A percentile compares a stretch with the other conserved stretches of the same genome.
phyloP scores from a whole-genome alignment of 1,140 invertebrate species.

The Drosophila funebris region DNA sequence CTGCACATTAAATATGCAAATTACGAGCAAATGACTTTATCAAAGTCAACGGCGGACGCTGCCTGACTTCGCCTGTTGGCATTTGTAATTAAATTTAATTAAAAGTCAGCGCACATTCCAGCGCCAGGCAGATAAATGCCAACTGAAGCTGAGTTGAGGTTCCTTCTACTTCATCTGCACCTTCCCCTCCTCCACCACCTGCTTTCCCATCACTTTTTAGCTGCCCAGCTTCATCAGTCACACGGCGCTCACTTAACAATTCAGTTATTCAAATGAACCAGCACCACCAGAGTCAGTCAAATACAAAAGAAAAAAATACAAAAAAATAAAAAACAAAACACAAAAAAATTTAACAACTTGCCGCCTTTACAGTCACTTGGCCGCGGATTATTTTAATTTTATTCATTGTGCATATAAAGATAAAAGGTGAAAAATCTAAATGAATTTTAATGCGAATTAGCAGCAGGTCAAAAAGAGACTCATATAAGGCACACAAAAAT shows the following conservation, averaged over 20 bases:
- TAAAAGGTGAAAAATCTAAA: conserved; percentile 81
- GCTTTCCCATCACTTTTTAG: too few species aligned
- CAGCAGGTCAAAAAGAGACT: conserved; percentile 6
- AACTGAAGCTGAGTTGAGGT: too few species aligned
- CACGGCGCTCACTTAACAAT: conserved; percentile 69
- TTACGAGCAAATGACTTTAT: conserved; percentile 51
- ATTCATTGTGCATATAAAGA: conserved; percentile 79
- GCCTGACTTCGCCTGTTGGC: conserved; percentile 43
- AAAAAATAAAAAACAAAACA: conserved; percentile 13
- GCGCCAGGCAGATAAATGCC: conserved; percentile 47
- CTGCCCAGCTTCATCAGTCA: conserved; percentile 47
- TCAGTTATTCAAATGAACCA: conserved; percentile 76
- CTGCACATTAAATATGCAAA: conserved; percentile 50
- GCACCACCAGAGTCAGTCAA: conserved; percentile 11
- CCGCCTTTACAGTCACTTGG: conserved; percentile 43
- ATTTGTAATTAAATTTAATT: conserved; percentile 82
- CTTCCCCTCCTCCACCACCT: not conserved
- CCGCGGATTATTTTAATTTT: conserved; percentile 79
- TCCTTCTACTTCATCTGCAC: conserved; percentile 31
- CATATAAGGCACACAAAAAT: not conserved
- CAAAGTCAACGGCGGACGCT: conserved; percentile 60
- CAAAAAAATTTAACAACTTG: conserved; percentile 68
- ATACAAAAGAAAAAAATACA: conserved; percentile 6
- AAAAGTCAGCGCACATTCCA: conserved; percentile 65
- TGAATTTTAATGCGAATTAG: conserved; percentile 75